Percentiles rank a stretch among this genome's conserved stretches.
Conservation (phyloP, 2,797 vertebrate species). For the Molossus molossus region DNA sequence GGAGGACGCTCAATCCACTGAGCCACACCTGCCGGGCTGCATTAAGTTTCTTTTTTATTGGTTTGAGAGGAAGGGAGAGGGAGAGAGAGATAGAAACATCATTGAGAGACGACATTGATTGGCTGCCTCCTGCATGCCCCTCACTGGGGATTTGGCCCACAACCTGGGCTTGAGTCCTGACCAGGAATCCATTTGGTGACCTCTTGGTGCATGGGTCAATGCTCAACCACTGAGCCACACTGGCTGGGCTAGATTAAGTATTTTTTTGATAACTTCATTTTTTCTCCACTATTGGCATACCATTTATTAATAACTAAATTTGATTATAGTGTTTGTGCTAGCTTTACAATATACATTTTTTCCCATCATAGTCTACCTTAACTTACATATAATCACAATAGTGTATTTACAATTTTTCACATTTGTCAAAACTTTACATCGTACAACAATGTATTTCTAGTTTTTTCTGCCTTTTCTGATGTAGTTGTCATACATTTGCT, state of each 20-base stretch:
- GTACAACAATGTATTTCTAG: neutral
- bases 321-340: neutral
- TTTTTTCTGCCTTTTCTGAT: neutral
- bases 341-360: neutral
- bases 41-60: too few relatives aligned
- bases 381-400: neutral
- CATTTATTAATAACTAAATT: neutral
- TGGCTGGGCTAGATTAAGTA: neutral
- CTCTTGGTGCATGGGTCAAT: too few relatives aligned
- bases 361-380: neutral
- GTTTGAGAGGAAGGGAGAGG: too few relatives aligned
- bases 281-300: neutral
- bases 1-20: too few relatives aligned
- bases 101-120: too few relatives aligned
- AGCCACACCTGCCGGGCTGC: too few relatives aligned
- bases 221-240: too few relatives aligned
- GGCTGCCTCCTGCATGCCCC: too few relatives aligned
- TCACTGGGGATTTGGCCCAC: too few relatives aligned
- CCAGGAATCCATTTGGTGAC: too few relatives aligned
- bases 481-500: neutral
- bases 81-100: too few relatives aligned
- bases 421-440: neutral
- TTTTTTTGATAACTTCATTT: neutral
- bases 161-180: too few relatives aligned
- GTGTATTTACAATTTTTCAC: neutral